Evolutionary conservation across 1,140 invertebrate species (phyloP).

Genomic region (Spodoptera litura): DNA sequence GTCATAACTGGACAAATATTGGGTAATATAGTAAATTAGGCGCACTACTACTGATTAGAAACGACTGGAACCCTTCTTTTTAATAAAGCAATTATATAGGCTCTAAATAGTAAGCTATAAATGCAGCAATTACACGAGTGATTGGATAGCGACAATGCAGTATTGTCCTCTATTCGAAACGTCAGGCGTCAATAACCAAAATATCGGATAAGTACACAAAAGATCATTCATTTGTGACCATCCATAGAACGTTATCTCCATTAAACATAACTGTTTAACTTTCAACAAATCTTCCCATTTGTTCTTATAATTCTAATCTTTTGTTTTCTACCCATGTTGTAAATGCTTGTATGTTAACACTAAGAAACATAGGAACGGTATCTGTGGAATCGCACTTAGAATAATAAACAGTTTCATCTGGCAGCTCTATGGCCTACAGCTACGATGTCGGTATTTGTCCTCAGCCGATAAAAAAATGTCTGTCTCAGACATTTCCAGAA

Average conservation of each 20-base stretch:
- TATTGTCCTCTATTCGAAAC: slow-evolving; percentile 47
- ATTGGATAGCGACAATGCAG: slow-evolving; percentile 55
- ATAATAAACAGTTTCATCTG: slow-evolving; percentile 37
- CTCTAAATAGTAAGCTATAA: slow-evolving; percentile 25
- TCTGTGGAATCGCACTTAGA: slow-evolving; percentile 26
- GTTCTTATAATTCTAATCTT: slow-evolving; percentile 34
- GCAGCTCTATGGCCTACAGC: background rate
- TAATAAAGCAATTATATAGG: slow-evolving; percentile 1
- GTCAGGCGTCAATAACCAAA: slow-evolving; percentile 46
- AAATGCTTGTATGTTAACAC: background rate
- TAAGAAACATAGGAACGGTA: slow-evolving; percentile 31
- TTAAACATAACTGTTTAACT: slow-evolving; percentile 11
- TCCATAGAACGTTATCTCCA: slow-evolving; percentile 27
- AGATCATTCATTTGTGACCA: slow-evolving; percentile 37
- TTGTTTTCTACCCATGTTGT: slow-evolving; percentile 17
- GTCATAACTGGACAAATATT: background rate
- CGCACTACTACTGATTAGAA: background rate
- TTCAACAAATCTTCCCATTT: slow-evolving; percentile 16
- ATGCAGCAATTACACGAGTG: slow-evolving; percentile 61
- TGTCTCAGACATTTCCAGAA: slow-evolving; percentile 26
- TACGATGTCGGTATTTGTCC: background rate
- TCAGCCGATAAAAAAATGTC: slow-evolving; percentile 40
- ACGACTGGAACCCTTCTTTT: background rate
- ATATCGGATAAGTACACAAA: slow-evolving; percentile 20
- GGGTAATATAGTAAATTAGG: background rate